Conservation (phyloP, 2,888 invertebrate species). For the Spodoptera picta region DNA sequence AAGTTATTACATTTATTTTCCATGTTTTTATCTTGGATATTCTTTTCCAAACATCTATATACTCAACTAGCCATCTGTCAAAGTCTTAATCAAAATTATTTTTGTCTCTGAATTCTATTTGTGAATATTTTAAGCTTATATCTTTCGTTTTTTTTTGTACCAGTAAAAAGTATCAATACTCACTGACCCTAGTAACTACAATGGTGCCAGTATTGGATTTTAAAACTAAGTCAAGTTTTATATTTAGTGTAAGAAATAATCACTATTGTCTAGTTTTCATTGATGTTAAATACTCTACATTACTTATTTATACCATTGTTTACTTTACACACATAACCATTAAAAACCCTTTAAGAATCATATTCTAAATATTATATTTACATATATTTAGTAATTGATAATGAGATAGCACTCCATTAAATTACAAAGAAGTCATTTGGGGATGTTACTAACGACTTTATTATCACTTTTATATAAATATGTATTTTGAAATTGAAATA, state of each 20-base stretch:
- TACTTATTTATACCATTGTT: constrained; percentile 9
- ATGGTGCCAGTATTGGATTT: no score
- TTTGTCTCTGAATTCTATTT: background rate
- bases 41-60: constrained; percentile 2
- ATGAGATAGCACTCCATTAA: background rate
- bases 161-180: no score
- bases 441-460: no score
- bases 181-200: no score
- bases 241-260: no score
- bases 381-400: background rate
- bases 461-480: no score
- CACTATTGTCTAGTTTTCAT: no score
- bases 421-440: no score
- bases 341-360: constrained; percentile 11
- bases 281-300: background rate
- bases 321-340: constrained; percentile 18
- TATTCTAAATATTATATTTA: constrained; percentile 8
- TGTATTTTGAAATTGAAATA: no score
- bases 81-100: constrained; percentile 14
- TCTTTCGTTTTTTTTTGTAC: background rate
- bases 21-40: background rate
- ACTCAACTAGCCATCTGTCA: constrained; percentile 19
- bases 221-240: no score
- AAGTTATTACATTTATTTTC: background rate
- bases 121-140: background rate